A percentile compares a stretch with the other conserved stretches of the same genome.
Evolutionary conservation across 2,113 vertebrate genomes (phyloP).

Genomic region (Indri indri): DNA sequence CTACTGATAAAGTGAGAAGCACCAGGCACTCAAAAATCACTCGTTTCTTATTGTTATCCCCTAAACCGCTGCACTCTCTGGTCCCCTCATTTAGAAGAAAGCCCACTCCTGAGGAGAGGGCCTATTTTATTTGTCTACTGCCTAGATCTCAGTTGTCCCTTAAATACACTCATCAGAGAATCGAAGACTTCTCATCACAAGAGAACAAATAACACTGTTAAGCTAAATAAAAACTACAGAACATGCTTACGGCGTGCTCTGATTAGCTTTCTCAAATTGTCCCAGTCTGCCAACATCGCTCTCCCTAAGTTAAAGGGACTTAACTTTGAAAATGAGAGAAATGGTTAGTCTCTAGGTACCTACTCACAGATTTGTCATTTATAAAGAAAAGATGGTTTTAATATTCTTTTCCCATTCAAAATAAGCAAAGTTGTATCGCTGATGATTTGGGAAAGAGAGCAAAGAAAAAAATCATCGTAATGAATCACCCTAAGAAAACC

Average conservation of each 20-base stretch:
- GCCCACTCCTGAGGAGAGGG: background rate
- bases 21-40: fast-evolving
- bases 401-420: constrained; percentile 20
- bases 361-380: background rate
- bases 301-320: background rate
- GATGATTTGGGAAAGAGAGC: background rate
- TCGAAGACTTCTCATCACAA: background rate
- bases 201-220: background rate
- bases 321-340: background rate
- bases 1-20: background rate
- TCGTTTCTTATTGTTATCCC: background rate
- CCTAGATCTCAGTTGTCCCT: background rate
- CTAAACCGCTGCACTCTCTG: background rate
- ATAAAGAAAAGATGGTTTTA: background rate
- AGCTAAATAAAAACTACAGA: background rate
- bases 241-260: background rate
- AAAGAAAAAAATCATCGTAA: background rate
- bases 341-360: background rate
- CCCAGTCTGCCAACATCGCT: background rate
- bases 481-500: background rate
- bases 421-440: background rate
- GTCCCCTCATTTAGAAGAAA: background rate
- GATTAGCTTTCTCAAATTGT: background rate
- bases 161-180: background rate
- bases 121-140: background rate